Conservation (phyloP, 2,797 vertebrate genomes). For the Enteromius paludinosus region DNA sequence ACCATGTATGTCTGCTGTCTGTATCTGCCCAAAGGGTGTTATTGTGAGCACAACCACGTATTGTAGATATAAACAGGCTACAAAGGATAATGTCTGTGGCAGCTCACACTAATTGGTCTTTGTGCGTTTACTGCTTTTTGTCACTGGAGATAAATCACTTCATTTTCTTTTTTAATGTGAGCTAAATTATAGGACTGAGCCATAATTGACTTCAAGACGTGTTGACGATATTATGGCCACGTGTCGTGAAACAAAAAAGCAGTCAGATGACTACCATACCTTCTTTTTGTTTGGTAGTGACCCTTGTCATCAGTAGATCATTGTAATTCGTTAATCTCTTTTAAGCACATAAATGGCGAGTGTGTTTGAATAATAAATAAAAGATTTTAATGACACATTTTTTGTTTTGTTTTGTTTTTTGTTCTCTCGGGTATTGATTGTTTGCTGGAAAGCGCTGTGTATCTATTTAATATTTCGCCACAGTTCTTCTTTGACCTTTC, state of each 20-base stretch:
- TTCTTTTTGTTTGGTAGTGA: background rate
- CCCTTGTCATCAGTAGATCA: constrained; percentile 17
- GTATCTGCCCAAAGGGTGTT: background rate
- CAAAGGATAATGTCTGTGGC: constrained; percentile 6
- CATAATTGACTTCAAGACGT: constrained; percentile 42
- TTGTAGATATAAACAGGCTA: constrained; percentile 15
- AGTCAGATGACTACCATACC: background rate
- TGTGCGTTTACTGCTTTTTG: constrained; percentile 19
- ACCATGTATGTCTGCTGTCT: constrained; percentile 1
- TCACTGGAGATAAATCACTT: constrained; percentile 30
- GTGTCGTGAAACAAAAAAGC: constrained; percentile 1
- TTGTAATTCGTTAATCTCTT: constrained; percentile 1
- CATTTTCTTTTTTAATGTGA: constrained; percentile 23
- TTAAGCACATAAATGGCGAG: background rate
- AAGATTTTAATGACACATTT: background rate
- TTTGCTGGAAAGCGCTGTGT: background rate
- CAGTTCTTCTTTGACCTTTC: constrained; percentile 48
- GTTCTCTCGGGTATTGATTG: background rate
- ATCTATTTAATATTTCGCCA: constrained; percentile 6
- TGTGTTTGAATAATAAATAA: background rate
- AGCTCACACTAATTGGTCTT: constrained; percentile 3
- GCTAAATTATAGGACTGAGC: constrained; percentile 37
- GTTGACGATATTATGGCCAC: constrained; percentile 35
- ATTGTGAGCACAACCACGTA: background rate
- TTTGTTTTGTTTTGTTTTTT: background rate